Percentiles rank a stretch among this genome's conserved stretches.
Evolutionary conservation across 2,888 invertebrate species (phyloP).

Genomic region (Didymodactylos carnosus): DNA sequence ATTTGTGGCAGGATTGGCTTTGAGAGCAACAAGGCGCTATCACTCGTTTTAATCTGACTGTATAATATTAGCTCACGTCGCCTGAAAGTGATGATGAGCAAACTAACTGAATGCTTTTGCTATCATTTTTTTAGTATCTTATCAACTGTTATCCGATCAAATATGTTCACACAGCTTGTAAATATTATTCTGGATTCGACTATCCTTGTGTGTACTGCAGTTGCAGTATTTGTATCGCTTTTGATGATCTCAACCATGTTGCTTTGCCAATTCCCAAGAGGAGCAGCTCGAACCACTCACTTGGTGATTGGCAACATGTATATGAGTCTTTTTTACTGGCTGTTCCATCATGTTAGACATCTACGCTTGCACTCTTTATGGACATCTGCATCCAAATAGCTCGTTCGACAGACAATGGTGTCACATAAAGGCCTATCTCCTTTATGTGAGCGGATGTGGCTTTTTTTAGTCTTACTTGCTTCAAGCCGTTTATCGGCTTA

Average conservation of each 20-base stretch:
- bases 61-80: too few relatives aligned
- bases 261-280: neutral
- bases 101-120: too few relatives aligned
- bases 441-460: neutral
- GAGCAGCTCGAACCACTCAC: neutral
- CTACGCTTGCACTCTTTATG: neutral
- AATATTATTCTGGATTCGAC: neutral
- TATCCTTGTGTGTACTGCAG: neutral
- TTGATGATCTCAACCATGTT: neutral
- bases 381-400: neutral
- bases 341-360: neutral
- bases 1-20: too few relatives aligned
- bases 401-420: neutral
- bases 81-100: too few relatives aligned
- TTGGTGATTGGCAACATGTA: neutral
- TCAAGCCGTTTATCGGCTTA: neutral
- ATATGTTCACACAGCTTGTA: neutral
- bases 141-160: too few relatives aligned
- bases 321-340: neutral
- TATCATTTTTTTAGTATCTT: too few relatives aligned
- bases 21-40: too few relatives aligned
- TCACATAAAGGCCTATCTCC: neutral
- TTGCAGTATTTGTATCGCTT: neutral
- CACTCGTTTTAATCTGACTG: too few relatives aligned
- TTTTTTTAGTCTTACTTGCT: neutral